These are phyloP conservation scores for Gouania willdenowi DNA, from an alignment of 2,797 vertebrate genomes.

Conservation along the genomic window DNA sequence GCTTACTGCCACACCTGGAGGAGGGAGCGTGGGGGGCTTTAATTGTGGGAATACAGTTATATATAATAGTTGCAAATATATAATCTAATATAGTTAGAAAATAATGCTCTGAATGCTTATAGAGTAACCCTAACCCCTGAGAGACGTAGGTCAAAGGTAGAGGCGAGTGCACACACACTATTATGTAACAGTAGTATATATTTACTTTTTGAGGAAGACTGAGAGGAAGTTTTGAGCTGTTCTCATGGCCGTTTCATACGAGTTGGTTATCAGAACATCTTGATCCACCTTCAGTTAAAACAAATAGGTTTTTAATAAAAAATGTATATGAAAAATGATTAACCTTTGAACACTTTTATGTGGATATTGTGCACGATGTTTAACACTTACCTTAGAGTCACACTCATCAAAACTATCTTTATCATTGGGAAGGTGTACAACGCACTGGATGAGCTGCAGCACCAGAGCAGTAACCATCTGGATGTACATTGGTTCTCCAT, in stretches of 20 bases:
- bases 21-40: no score
- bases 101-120: no score
- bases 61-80: neutral
- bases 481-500: conserved; percentile 94
- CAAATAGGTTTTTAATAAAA: neutral
- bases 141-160: no score
- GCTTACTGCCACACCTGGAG: conserved; percentile 93
- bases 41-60: no score
- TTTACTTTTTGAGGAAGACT: conserved; percentile 97
- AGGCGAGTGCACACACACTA: no score
- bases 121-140: no score
- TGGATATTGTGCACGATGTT: no score
- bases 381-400: conserved; percentile 87
- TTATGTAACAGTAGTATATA: no score
- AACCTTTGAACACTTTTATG: no score
- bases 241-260: conserved; percentile 96
- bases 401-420: conserved; percentile 84
- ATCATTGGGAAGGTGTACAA: conserved; percentile 91
- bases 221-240: conserved; percentile 97
- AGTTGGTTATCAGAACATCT: conserved; percentile 94
- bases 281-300: conserved; percentile 82
- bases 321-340: neutral
- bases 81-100: no score
- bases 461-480: conserved; percentile 98
- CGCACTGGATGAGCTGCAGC: conserved; percentile 95